Evolutionary conservation across 2,888 invertebrate species (phyloP), one percentile per base, ranked within the genome.

Genomic region (Drosophila neotestacea): DNA sequence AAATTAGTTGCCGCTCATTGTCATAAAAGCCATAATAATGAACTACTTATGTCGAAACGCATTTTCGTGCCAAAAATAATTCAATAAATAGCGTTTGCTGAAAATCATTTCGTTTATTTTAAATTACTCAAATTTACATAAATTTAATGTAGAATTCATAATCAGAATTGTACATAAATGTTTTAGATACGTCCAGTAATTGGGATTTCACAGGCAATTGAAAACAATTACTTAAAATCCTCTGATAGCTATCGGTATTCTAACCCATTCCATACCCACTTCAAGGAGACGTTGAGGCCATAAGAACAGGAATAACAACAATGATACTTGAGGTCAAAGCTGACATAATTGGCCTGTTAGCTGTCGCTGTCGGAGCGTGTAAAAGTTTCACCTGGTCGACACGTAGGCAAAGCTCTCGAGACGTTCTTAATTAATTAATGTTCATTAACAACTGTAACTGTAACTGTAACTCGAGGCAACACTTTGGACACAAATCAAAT

Each of bases 381-480:
- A 54, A 69, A 68, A 75, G 59, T 74, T 68, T 59, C 52, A 79
- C 79, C 84, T 84, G 75, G 34, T 36, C 39, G 62, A 69, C 73
- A 81, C 79, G 70, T 77, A 64, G 63, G 13, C 55, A 39, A 48
- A 46, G 54, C 64, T 54, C 58, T 58, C 44, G 42, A 63, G 74
- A 58, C 61, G 62, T 38, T 62, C 72, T 61, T 84, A 84, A 84
- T 84, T 84, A 84, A 84, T 84, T 84, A 84, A 83, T 83, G 86
- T 79, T 84, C 86, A 86, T 84, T 86, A 86, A 70, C 47, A 28
- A 64, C 62, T 36, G 59, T 55, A 55, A 67, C 60, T 67, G 70
- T 55, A 55, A 67, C 60, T 67, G 70, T 66, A 61, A 64, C 56
- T 50, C 11, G 38, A 42, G 54, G 47, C 60, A 51, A 61, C 67